Conservation (phyloP, 2,113 vertebrate species). For the Eulacestoma nigropectus region DNA sequence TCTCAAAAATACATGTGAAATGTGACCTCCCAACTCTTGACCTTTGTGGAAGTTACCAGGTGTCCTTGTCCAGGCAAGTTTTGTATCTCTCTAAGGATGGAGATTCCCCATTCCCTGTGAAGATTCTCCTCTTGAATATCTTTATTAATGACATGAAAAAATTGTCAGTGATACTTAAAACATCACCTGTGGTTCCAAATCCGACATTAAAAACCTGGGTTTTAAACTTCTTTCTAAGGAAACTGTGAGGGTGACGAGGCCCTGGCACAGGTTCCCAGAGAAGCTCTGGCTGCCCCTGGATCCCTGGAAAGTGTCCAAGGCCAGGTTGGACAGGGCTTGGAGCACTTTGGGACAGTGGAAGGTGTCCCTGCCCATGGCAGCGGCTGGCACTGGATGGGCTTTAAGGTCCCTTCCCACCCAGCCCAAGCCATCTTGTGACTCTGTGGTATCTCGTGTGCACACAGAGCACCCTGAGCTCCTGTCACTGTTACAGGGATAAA, state of each 20-base stretch:
- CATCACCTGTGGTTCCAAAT: not conserved
- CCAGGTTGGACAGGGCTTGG: not conserved
- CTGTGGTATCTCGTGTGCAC: not conserved
- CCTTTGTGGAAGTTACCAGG: not conserved
- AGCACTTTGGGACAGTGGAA: not conserved
- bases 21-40: rapidly evolving
- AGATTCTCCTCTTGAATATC: not conserved
- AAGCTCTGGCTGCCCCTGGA: not conserved
- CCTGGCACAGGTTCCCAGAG: not conserved
- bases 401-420: not conserved
- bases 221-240: not conserved
- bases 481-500: not conserved
- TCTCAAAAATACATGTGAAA: not conserved
- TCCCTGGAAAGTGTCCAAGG: not conserved
- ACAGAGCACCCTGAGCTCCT: rapidly evolving
- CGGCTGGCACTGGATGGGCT: not conserved
- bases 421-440: not conserved
- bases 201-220: not conserved
- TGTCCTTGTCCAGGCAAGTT: not conserved
- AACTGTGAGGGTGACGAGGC: not conserved
- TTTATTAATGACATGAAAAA: not conserved
- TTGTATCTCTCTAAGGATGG: not conserved
- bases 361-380: not conserved
- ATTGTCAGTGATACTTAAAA: not conserved
- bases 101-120: not conserved